phyloP scores from a whole-genome alignment of 2,113 vertebrate species.

The Poeciliopsis turrubarensis region DNA sequence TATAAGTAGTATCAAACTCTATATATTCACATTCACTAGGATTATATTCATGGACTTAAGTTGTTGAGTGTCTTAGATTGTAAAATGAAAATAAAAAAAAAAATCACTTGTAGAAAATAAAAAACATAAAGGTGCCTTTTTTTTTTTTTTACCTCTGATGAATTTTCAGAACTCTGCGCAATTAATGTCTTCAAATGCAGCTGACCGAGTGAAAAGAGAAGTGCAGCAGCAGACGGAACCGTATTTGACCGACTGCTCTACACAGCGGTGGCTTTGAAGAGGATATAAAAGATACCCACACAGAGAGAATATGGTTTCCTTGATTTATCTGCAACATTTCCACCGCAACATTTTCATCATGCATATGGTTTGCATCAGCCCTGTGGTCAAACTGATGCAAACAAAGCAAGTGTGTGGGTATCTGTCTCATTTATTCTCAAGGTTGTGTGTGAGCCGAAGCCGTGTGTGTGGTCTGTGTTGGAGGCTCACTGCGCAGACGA shows the following conservation, averaged over 20 bases:
- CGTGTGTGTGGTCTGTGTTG: slow-evolving; percentile 57
- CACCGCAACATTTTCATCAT: slow-evolving; percentile 53
- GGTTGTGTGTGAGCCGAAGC: slow-evolving; percentile 32
- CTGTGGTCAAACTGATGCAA: slow-evolving; percentile 59
- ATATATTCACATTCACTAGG: background rate
- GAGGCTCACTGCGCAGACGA: slow-evolving; percentile 88
- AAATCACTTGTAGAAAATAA: background rate
- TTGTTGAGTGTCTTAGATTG: slow-evolving; percentile 1
- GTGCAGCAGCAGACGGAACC: slow-evolving; percentile 36
- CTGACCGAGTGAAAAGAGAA: background rate
- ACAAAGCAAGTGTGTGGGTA: slow-evolving; percentile 65
- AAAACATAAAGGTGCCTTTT: background rate
- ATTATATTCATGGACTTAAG: background rate
- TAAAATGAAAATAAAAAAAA: too few species aligned
- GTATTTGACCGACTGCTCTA: slow-evolving; percentile 49
- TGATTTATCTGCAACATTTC: slow-evolving; percentile 70
- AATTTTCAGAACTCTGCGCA: slow-evolving; percentile 5
- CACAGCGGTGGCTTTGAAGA: slow-evolving; percentile 40
- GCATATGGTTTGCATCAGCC: slow-evolving; percentile 67
- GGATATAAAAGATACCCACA: slow-evolving; percentile 52
- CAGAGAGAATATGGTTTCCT: slow-evolving; percentile 41
- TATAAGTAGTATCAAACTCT: background rate
- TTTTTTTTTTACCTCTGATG: background rate
- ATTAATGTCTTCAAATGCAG: background rate
- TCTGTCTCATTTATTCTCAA: slow-evolving; percentile 53